Conservation (phyloP, 1,140 invertebrate genomes). For the Apis cerana region DNA sequence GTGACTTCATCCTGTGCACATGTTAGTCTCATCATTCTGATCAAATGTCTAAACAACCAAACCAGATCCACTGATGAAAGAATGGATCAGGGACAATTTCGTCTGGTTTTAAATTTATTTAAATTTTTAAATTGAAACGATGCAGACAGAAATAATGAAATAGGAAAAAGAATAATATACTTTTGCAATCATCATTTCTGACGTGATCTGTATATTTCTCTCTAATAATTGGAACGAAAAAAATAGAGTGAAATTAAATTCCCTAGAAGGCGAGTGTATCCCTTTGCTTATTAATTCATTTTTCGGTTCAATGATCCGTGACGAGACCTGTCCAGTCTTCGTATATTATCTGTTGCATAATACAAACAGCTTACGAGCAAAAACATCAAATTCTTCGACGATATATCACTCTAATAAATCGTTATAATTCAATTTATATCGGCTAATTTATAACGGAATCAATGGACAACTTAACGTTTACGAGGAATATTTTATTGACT, state of each 20-base stretch:
- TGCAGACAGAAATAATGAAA: background rate
- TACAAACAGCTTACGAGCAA: background rate
- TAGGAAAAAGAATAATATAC: background rate
- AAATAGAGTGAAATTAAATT: conserved; percentile 42
- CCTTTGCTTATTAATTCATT: conserved; percentile 46
- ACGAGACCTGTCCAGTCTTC: conserved; percentile 11
- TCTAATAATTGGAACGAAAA: background rate
- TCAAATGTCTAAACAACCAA: conserved; percentile 38
- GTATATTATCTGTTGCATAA: conserved; percentile 27
- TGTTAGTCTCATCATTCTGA: conserved; percentile 28
- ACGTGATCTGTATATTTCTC: background rate
- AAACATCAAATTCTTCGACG: background rate
- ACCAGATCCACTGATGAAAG: background rate
- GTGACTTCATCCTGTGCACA: conserved; percentile 52
- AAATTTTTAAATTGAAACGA: background rate
- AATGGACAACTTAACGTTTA: background rate
- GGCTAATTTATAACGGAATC: background rate
- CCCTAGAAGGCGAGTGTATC: conserved; percentile 16
- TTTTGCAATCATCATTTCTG: background rate
- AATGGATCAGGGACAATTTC: background rate
- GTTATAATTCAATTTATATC: background rate
- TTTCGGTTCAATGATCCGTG: conserved; percentile 46
- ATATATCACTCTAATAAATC: background rate
- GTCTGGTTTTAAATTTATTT: too few relatives aligned
- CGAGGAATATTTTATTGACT: background rate